Base-by-base conservation (phyloP, 2,113 vertebrate genomes). In the Boleophthalmus pectinirostris region DNA sequence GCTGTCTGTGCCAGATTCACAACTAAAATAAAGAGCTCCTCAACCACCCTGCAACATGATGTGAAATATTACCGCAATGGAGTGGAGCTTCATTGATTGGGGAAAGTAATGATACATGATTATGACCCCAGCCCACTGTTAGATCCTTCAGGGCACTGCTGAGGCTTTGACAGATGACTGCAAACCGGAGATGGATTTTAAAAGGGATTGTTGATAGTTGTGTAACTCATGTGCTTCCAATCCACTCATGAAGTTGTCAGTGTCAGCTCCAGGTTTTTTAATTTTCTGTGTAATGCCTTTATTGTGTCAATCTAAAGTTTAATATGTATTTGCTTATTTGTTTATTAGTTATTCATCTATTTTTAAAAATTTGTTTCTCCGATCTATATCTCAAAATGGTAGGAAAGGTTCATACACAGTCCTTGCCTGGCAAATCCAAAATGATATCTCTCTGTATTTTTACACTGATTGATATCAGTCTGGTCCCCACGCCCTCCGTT, bases 21-120 rank as follows among this genome's bases (percentile, higher is more conserved):
- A 81, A 73, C 76, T 71, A 29, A 81, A 83, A 82, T 70, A 70
- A 81, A 83, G 74, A 78, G 74, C 74, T 73, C 68, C 67, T 72
- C 63, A 18, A 70, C 73, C 15, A 64, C 0, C 7, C 38, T 56
- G 61, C 76, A 78, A 77, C 21, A 8, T 69, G n/a, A 79, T 64
- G 63, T 64, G 69, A 72, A 74, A 73, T 54, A 70, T 61, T 79
- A 80, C 78, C 38, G 77, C 77, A 70, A 75, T 70, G 81, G 80
- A 53, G 67, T 74, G 87, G 72, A 64, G 74, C 78, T 73, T 68
- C 82, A 75, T 85, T 84, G 78, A 81, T 78, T 80, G 78, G 64
- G 29, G 60, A 81, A 66, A 76, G 81, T 88, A 87, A 88, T 87
- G 78, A 82, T 80, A 78, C 75, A 47, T 79, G 79, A 83, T 88